Conservation (phyloP, 2,113 vertebrate genomes). For the Gasterosteus aculeatus region DNA sequence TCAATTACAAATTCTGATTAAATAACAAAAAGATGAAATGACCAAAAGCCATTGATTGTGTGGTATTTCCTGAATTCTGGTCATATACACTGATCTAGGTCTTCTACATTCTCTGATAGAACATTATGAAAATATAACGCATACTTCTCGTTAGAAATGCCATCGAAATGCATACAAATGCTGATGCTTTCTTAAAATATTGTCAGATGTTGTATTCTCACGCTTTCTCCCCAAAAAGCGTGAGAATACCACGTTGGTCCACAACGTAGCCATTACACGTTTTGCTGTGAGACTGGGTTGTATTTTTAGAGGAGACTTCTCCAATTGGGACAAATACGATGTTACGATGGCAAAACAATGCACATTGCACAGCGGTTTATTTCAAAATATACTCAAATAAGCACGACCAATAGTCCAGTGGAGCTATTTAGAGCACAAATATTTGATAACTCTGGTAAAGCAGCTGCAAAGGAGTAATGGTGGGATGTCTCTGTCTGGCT, state of each 20-base stretch:
- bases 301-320: neutral
- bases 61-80: neutral
- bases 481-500: constrained; percentile 43
- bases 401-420: constrained; percentile 20
- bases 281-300: no score
- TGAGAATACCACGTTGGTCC: no score
- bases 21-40: neutral
- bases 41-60: neutral
- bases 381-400: constrained; percentile 30
- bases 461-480: constrained; percentile 51
- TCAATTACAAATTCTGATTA: neutral
- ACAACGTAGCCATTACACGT: no score
- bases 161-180: no score
- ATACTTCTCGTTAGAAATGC: no score
- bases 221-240: no score
- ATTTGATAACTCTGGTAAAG: constrained; percentile 56
- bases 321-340: neutral
- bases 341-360: neutral
- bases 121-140: no score
- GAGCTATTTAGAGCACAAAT: constrained; percentile 58
- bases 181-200: no score
- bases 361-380: constrained; percentile 13
- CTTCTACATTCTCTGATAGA: no score
- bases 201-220: no score
- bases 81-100: neutral